phyloP scores from a whole-genome alignment of 2,888 invertebrate species.

The Odontomyia ornata region DNA sequence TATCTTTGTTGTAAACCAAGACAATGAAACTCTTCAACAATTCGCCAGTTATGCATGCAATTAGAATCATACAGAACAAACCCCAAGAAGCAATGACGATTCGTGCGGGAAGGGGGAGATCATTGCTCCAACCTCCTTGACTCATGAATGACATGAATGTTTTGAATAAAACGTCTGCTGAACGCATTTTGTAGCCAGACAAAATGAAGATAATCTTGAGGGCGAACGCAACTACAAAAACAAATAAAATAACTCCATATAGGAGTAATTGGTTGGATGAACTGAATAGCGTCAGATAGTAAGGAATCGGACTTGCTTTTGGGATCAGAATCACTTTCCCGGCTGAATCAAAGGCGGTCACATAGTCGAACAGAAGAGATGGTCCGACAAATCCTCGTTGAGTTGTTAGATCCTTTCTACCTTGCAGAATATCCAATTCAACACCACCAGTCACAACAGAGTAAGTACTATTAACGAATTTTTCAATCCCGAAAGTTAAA shows the following conservation, averaged over 20 bases:
- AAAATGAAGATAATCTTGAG: neutral
- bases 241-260: neutral
- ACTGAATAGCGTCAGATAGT: neutral
- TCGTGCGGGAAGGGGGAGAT: neutral
- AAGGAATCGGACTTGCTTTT: constrained; percentile 11
- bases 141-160: neutral
- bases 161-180: neutral
- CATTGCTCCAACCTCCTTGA: neutral
- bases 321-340: neutral
- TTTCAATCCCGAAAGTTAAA: constrained; percentile 14
- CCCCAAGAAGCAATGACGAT: constrained; percentile 6
- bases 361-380: constrained; percentile 18
- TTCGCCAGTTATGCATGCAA: neutral
- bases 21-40: constrained; percentile 19
- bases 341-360: neutral
- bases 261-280: neutral
- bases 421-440: neutral
- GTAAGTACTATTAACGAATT: constrained; percentile 14
- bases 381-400: neutral
- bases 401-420: neutral
- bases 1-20: neutral
- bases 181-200: neutral
- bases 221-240: neutral
- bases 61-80: constrained; percentile 16
- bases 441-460: constrained; percentile 14